A percentile compares a stretch with the other conserved stretches of the same genome.
Evolutionary conservation across 2,797 vertebrate genomes (phyloP).

Genomic region (Dendrocincla tyrannina): DNA sequence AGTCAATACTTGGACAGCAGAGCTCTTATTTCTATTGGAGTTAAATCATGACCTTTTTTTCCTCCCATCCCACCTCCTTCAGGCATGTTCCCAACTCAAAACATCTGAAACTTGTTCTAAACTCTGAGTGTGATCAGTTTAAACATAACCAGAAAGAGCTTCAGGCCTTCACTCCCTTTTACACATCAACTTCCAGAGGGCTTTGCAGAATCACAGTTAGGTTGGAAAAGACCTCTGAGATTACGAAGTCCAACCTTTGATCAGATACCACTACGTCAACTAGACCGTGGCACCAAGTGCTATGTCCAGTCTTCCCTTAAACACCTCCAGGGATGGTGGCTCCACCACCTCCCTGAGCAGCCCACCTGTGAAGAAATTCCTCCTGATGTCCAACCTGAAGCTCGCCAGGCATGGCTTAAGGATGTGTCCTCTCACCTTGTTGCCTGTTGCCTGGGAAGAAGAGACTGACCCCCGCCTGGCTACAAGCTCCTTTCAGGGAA

Average conservation of each 20-base stretch:
- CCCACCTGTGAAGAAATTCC: neutral
- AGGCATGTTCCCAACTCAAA: neutral
- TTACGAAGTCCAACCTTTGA: neutral
- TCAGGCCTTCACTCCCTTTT: neutral
- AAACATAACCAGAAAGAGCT: neutral
- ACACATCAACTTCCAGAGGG: fast-evolving
- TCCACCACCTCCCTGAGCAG: neutral
- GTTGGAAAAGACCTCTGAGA: neutral
- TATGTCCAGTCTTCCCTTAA: neutral
- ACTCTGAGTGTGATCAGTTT: neutral
- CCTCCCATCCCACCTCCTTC: neutral
- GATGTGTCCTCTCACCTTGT: neutral
- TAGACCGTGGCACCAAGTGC: neutral
- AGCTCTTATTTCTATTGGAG: neutral
- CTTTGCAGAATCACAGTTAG: neutral
- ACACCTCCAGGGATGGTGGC: neutral
- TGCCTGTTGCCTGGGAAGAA: neutral
- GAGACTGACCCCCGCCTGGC: neutral
- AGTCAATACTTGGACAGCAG: neutral
- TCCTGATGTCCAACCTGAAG: neutral
- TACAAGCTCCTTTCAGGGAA: neutral
- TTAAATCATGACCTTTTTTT: neutral
- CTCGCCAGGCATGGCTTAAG: neutral
- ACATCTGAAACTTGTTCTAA: neutral
- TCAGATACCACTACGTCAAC: neutral